Conservation (phyloP, 2,888 invertebrate species). For the Volucella zonaria region DNA sequence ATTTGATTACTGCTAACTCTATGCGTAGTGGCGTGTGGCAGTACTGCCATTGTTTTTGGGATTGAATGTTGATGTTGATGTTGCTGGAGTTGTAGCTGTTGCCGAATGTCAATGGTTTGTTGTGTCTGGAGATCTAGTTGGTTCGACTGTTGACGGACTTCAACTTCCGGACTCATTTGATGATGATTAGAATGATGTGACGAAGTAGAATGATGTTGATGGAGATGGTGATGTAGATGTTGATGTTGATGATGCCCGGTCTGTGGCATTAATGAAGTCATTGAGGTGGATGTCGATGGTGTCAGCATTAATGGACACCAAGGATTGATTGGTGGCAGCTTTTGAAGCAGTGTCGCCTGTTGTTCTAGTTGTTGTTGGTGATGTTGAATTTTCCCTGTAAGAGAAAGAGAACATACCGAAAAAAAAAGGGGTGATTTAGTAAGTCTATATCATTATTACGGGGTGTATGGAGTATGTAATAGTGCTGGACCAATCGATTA, state of each 20-base stretch:
- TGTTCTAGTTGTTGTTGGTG: slow-evolving; percentile 47
- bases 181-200: slow-evolving; percentile 68
- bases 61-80: slow-evolving; percentile 57
- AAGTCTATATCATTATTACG: slow-evolving; percentile 36
- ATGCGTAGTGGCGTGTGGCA: slow-evolving; percentile 59
- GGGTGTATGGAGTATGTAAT: slow-evolving; percentile 9
- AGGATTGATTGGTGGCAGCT: slow-evolving; percentile 74
- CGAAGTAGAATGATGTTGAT: slow-evolving; percentile 70
- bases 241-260: slow-evolving; percentile 77
- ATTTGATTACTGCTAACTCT: slow-evolving; percentile 66
- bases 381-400: slow-evolving; percentile 45
- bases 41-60: slow-evolving; percentile 56
- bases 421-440: slow-evolving; percentile 58
- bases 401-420: slow-evolving; percentile 2
- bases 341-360: slow-evolving; percentile 61
- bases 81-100: slow-evolving; percentile 62
- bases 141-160: slow-evolving; percentile 64
- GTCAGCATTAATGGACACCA: slow-evolving; percentile 72
- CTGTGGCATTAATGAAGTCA: slow-evolving; percentile 71
- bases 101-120: slow-evolving; percentile 75
- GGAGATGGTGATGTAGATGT: slow-evolving; percentile 65
- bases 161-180: slow-evolving; percentile 67
- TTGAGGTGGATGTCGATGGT: slow-evolving; percentile 70
- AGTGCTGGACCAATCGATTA: slow-evolving; percentile 55
- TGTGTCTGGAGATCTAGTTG: slow-evolving; percentile 75